Base-by-base conservation (phyloP, 2,797 vertebrate genomes). In the Lepidocolaptes lacrymiger region DNA sequence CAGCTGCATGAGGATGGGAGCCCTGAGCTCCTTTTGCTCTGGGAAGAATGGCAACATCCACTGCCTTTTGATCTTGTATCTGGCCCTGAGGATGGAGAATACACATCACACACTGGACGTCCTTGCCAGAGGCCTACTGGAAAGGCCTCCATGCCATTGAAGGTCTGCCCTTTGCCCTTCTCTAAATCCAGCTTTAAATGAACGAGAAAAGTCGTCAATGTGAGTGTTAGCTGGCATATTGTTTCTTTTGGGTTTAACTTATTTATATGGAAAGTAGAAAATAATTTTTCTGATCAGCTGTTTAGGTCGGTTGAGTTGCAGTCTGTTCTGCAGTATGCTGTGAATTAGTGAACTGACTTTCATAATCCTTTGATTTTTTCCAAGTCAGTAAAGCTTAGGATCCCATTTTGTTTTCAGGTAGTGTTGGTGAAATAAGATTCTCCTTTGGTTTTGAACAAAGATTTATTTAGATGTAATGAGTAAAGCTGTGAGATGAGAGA, bases 141-240 rank as follows among this genome's bases (percentile, higher is more conserved):
- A 44, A 78, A 49, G 41, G 77, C 32, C 30, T 46, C 61, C 11
- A 2, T 32, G 36, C 27, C 22, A 83, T 28, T 72, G 46, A 79
- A 85, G 37, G 62, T 74, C 37, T 76, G 36, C 69, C 76, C 63
- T 83, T 80, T 75, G 69, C 39, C 30, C 86, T 83, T 48, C 11
- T 58, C 34, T 81, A 78, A 88, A 95, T 61, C 44, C 52, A 91
- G 49, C 83, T 95, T 88, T 71, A 80, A 88, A 36, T 43, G 56
- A 79, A 84, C 72, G 24, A 26, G 58, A 24, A 0, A 69, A 56
- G 18, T 69, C 0, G 0, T 56, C 56, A 39, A 17, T 46, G 24
- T 76, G 51, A 83, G 64, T 46, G 34, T 78, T 91, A 78, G 32
- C 41, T 73, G 39, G 5, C 51, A 17, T 26, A 20, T 88, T 88